Conservation (phyloP, 2,113 vertebrate species). For the Labeo catla region DNA sequence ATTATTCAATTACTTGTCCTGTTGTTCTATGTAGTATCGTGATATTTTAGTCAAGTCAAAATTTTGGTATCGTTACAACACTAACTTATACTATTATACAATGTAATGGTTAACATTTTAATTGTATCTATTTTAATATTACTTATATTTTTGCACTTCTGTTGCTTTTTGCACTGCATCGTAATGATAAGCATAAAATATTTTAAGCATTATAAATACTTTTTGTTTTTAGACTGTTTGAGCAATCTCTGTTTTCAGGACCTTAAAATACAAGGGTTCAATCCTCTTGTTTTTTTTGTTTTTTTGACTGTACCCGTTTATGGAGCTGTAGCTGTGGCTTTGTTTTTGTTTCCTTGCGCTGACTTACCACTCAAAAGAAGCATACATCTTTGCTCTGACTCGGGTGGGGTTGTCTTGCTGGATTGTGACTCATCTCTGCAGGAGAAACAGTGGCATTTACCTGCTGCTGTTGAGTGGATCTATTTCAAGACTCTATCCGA, state of each 20-base stretch:
- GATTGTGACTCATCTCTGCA: conserved; percentile 82
- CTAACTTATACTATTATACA: too few species aligned
- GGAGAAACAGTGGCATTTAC: conserved; percentile 63
- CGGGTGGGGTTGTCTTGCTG: conserved; percentile 73
- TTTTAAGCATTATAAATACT: neutral
- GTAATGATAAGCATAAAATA: neutral
- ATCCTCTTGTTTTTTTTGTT: neutral
- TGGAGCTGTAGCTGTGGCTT: neutral
- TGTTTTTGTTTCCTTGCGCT: neutral
- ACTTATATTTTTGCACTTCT: neutral
- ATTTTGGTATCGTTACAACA: too few species aligned
- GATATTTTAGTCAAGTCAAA: too few species aligned
- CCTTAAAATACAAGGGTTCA: neutral
- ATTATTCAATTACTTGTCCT: too few species aligned
- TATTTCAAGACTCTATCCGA: conserved; percentile 21
- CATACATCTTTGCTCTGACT: conserved; percentile 64
- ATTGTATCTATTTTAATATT: too few species aligned
- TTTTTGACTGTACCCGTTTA: neutral
- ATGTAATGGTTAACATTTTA: too few species aligned
- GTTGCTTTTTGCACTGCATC: neutral
- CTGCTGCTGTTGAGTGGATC: conserved; percentile 28
- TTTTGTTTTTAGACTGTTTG: too few species aligned
- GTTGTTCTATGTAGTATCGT: too few species aligned
- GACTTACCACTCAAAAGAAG: conserved; percentile 34
- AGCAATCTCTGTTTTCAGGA: neutral